Base-by-base conservation (phyloP, 2,888 invertebrate genomes). In the Stenichneumon culpator region DNA sequence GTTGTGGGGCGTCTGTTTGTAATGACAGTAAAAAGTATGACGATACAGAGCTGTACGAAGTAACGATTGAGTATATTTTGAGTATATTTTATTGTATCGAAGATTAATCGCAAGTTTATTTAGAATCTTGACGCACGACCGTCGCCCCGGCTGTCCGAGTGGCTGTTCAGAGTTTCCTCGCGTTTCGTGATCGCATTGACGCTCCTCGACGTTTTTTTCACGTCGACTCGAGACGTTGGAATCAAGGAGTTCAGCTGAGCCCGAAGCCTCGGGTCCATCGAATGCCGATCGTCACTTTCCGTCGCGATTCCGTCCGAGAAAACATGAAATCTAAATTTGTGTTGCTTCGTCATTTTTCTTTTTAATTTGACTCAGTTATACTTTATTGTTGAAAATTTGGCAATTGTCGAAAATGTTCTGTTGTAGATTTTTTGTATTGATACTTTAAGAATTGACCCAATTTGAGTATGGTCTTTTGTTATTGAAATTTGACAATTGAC, bases 121-220 rank as follows among this genome's bases (percentile, higher is more conserved):
- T 22, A 79, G 70, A 69, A 97, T 89, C 96, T 95, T 79, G 96
- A 96, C 67, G 97, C 95, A 87, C 96, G 94, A 0, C 97, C 97
- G 19, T 96, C 96, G 83, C 97, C 97, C 91, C 97, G 95, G 89
- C 96, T 96, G 93, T 97, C 97, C 4, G 97, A 96, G 93, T 97
- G 96, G 83, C 97, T 96, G 85, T 95, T 94, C 84, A 97, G 94
- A 80, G 94, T 94, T 93, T 97, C 97, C 82, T 94, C 95, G 32
- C 94, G 91, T 94, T 97, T 97, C 90, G 95, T 95, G 82, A 97
- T 95, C 79, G 96, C 94, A 94, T 97, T 97, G 81, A 96, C 95
- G 86, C 96, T 96, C 87, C 92, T 93, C 78, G 87, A 88, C 19
- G 90, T 81, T 22, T 86, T 88, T 72, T 88, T 90, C 1, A 87